These are phyloP conservation scores for Patella pellucida DNA, from an alignment of 2,888 invertebrate genomes.

Conservation along the genomic window DNA sequence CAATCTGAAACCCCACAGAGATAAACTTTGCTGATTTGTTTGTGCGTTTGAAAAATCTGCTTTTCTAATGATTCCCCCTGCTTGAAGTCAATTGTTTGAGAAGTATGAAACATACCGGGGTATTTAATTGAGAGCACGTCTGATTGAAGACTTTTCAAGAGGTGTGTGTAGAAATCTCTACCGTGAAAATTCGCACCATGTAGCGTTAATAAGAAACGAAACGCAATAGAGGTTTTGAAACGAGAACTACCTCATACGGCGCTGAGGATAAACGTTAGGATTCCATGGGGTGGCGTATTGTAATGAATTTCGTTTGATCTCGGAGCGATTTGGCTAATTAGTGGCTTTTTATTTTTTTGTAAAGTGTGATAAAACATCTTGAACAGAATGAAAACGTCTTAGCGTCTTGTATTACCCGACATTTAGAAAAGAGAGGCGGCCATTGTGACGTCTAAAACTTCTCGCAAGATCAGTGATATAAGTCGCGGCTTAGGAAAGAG, in stretches of 20 bases:
- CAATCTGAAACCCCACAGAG: not conserved
- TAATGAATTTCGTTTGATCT: conserved; percentile 16
- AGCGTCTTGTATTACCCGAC: conserved; percentile 5
- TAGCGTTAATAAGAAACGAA: conserved; percentile 5
- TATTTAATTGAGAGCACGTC: conserved; percentile 23
- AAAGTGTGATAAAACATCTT: not conserved
- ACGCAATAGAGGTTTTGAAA: conserved; percentile 16
- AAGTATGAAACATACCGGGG: conserved; percentile 14
- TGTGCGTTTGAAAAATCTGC: conserved; percentile 8
- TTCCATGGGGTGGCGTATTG: conserved; percentile 4
- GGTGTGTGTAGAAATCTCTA: conserved; percentile 14
- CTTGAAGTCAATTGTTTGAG: conserved; percentile 23
- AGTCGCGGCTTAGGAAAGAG: conserved; percentile 4
- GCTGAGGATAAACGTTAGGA: conserved; percentile 14
- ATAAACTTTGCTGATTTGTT: conserved; percentile 23
- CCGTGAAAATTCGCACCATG: conserved; percentile 26
- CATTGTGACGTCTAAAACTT: not conserved
- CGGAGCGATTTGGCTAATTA: not conserved
- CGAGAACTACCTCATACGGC: conserved; percentile 16
- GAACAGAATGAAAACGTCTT: not conserved
- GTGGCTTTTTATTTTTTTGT: not conserved
- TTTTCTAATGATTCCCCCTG: conserved; percentile 18
- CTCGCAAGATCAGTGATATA: not conserved
- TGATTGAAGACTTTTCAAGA: conserved; percentile 11
- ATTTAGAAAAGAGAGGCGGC: not conserved